phyloP scores from a whole-genome alignment of 2,888 invertebrate genomes.

The Eucriotettix oculatus region DNA sequence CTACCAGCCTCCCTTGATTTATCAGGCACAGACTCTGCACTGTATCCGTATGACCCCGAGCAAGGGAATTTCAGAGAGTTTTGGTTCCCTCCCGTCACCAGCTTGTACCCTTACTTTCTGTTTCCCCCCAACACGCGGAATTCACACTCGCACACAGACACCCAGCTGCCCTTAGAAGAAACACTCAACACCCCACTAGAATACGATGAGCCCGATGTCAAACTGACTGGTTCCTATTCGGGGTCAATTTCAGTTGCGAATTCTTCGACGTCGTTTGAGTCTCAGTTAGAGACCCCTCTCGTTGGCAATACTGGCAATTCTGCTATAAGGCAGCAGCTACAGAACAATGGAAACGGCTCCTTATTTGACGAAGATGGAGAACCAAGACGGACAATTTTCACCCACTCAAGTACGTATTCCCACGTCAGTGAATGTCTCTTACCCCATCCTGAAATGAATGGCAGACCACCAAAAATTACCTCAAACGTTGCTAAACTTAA shows the following conservation, averaged over 20 bases:
- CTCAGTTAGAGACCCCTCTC: slow-evolving; percentile 40
- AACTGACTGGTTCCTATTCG: slow-evolving; percentile 20
- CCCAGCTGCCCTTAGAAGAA: slow-evolving; percentile 26
- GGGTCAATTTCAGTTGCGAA: slow-evolving; percentile 37
- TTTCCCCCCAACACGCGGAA: slow-evolving; percentile 30
- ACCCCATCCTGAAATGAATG: no score
- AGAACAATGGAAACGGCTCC: slow-evolving; percentile 19
- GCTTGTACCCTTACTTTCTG: slow-evolving; percentile 40
- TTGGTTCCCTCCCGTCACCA: slow-evolving; percentile 35
- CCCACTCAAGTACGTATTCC: slow-evolving; percentile 13
- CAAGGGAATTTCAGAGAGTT: slow-evolving; percentile 36
- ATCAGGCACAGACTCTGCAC: slow-evolving; percentile 39
- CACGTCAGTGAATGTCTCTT: no score
- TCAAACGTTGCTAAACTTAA: not conserved
- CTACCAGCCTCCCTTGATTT: slow-evolving; percentile 34
- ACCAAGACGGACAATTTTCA: slow-evolving; percentile 11
- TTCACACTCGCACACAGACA: slow-evolving; percentile 17
- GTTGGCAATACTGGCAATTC: slow-evolving; percentile 29
- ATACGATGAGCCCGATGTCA: slow-evolving; percentile 18
- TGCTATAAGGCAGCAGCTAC: slow-evolving; percentile 33
- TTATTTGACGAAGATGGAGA: slow-evolving; percentile 13
- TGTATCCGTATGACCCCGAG: slow-evolving; percentile 34
- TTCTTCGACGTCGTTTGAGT: slow-evolving; percentile 37
- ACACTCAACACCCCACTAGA: slow-evolving; percentile 25
- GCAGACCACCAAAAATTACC: not conserved